A percentile compares a stretch with the other conserved stretches of the same genome.
phyloP scores from a whole-genome alignment of 2,888 invertebrate species.

The Rhagium mordax region DNA sequence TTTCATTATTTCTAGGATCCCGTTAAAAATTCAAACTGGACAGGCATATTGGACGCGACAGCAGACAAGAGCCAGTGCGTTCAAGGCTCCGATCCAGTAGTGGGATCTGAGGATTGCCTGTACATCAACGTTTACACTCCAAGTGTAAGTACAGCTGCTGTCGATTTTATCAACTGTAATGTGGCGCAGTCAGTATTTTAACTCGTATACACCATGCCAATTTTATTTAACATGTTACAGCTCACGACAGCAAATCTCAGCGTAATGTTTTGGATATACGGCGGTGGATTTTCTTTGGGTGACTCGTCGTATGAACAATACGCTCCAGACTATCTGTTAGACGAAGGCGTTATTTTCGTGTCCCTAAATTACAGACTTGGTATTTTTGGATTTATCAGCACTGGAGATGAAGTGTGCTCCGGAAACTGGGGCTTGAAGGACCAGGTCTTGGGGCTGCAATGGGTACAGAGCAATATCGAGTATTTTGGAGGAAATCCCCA shows the following conservation, averaged over 20 bases:
- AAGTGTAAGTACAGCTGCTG: conserved; percentile 31
- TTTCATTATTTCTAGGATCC: conserved; percentile 13
- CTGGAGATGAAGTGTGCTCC: conserved; percentile 40
- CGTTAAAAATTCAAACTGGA: conserved; percentile 37
- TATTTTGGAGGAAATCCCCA: conserved; percentile 47
- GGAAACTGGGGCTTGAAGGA: conserved; percentile 51
- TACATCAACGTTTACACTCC: conserved; percentile 49
- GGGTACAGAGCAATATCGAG: conserved; percentile 47
- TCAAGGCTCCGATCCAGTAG: conserved; percentile 34
- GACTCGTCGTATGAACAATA: conserved; percentile 7
- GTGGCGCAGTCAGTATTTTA: no score
- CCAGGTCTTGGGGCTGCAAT: conserved; percentile 47
- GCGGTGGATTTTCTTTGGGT: conserved; percentile 37
- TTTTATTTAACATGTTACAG: neutral
- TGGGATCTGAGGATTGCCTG: conserved; percentile 48
- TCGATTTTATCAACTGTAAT: no score
- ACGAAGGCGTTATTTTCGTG: conserved; percentile 42
- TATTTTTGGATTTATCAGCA: conserved; percentile 48
- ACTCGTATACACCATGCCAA: no score
- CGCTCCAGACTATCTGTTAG: conserved; percentile 40
- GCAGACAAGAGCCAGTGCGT: conserved; percentile 39
- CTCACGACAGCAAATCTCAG: neutral
- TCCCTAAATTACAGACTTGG: conserved; percentile 44
- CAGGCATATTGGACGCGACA: conserved; percentile 36
- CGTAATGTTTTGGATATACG: conserved; percentile 42